Base-by-base conservation (phyloP, 2,888 invertebrate species). In the Atethmia centrago region DNA sequence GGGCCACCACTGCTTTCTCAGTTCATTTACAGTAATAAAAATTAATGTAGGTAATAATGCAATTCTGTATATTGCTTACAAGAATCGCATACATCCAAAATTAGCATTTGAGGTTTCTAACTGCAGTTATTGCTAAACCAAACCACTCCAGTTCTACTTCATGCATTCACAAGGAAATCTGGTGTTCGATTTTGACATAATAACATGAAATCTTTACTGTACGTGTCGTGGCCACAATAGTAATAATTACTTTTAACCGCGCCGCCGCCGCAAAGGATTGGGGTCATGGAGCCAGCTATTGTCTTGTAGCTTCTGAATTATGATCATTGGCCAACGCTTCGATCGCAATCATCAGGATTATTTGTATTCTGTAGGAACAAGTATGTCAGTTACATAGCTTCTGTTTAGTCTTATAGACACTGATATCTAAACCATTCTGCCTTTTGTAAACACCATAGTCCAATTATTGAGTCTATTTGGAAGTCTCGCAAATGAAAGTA, bases 231-330 rank as follows among this genome's bases (percentile, higher is more conserved):
- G 79, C 79, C 55, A 77, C 86, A 79, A 74, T 83, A 58, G 82
- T 82, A 81, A 81, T 87, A 88, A 88, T 88, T 87, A 88, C 70
- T 78, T 79, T 83, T 77, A 84, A 88, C 88, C 83, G 77, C 87
- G 77, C 72, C 65, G 63, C 53, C 58, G 86, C 84, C 88, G 79
- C 88, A 87, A 80, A 77, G 78, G 77, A 87, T 83, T 82, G 83
- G 63, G 88, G 87, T 87, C 87, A 87, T 75, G 80, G 85, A 85
- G 81, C 77, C 66, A 69, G 70, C 79, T 81, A 88, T 88, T 87
- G 88, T 86, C 87, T 87, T 79, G 78, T 78, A 76, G 80, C 81
- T 80, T 77, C 79, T 79, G 77, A 77, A 58, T 83, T 83, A 86
- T 83, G 82, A 82, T 85, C 76, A 83, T 87, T 87, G 83, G 82